Evolutionary conservation across 2,113 vertebrate species (phyloP).

Genomic region (Oriolus oriolus): DNA sequence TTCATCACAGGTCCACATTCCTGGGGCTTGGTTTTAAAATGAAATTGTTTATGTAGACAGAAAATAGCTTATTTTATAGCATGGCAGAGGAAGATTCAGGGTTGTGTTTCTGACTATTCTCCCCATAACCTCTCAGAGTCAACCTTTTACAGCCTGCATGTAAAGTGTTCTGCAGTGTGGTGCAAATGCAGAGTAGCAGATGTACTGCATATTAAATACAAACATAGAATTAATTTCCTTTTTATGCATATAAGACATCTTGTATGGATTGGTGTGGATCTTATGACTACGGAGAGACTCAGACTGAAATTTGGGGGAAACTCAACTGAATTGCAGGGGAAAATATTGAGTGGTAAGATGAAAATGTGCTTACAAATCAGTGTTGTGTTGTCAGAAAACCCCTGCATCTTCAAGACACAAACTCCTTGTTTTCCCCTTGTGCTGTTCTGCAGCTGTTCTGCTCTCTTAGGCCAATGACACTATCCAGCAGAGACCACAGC

Average conservation of each 20-base stretch:
- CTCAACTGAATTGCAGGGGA: neutral
- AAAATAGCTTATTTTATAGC: conserved; percentile 42
- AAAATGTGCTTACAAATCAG: neutral
- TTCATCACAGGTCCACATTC: conserved; percentile 52
- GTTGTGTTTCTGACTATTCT: conserved; percentile 43
- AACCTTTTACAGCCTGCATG: neutral
- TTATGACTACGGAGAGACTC: neutral
- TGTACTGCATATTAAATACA: neutral
- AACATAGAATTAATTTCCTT: neutral
- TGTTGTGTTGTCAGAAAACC: neutral
- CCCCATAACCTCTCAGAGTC: neutral
- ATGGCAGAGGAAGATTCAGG: conserved; percentile 30
- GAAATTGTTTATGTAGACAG: conserved; percentile 52
- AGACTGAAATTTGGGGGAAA: neutral
- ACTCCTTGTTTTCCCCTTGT: neutral
- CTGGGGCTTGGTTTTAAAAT: conserved; percentile 46
- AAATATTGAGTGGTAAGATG: neutral
- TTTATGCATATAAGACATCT: neutral
- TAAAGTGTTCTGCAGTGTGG: neutral
- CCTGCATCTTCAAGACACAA: neutral
- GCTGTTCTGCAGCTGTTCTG: neutral
- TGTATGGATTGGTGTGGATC: neutral
- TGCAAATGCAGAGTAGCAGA: neutral
- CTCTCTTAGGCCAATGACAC: neutral
- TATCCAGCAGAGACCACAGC: neutral